Conservation (phyloP, 2,113 vertebrate genomes). For the Haliaeetus leucogaster region DNA sequence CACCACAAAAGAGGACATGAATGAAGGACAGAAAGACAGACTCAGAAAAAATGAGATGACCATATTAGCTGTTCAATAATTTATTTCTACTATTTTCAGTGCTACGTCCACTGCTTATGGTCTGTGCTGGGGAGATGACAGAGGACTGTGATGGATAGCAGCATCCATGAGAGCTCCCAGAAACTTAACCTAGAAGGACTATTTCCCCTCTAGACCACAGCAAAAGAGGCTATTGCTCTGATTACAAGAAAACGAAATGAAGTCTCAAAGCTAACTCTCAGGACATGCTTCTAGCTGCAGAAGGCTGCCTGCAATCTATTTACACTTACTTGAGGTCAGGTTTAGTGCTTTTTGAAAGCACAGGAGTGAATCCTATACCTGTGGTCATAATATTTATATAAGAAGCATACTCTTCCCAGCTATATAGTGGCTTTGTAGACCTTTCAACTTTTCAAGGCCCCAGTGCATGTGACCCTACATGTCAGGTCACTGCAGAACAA, state of each 20-base stretch:
- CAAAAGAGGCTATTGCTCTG: background rate
- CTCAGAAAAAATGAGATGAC: background rate
- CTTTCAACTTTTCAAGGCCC: background rate
- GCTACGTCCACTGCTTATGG: slow-evolving; percentile 30
- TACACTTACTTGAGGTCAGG: background rate
- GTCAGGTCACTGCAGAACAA: slow-evolving; percentile 22
- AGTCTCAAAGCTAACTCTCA: background rate
- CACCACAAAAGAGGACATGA: background rate
- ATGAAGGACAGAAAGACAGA: background rate
- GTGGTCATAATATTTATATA: background rate
- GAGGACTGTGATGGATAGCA: slow-evolving; percentile 74
- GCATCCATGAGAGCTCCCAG: background rate
- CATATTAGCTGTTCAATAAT: slow-evolving; percentile 10
- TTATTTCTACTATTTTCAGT: slow-evolving; percentile 4
- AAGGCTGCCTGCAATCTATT: slow-evolving; percentile 6
- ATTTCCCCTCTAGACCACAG: background rate
- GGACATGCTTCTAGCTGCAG: background rate
- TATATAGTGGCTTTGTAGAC: background rate
- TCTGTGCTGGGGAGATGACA: slow-evolving; percentile 53
- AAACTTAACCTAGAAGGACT: background rate
- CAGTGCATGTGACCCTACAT: background rate
- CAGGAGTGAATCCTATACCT: background rate
- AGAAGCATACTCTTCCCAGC: background rate
- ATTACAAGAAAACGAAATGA: slow-evolving; percentile 38
- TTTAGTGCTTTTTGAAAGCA: background rate